Conservation (phyloP, 2,888 invertebrate species). For the Mythimna pallens region DNA sequence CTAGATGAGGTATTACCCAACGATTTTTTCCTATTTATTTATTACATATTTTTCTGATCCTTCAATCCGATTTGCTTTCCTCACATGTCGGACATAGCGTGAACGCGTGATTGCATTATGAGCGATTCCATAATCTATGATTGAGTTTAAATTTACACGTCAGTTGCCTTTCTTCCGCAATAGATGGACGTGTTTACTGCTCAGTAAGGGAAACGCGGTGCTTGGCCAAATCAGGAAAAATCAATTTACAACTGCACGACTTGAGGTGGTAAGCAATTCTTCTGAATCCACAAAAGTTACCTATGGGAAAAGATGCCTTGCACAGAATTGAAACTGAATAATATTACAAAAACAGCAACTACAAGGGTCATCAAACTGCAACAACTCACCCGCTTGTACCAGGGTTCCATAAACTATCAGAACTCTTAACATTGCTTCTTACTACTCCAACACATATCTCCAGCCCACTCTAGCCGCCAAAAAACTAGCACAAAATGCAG, state of each 20-base stretch:
- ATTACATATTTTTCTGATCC: constrained; percentile 22
- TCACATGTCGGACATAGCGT: constrained; percentile 23
- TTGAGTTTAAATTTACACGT: constrained; percentile 43
- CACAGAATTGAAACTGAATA: neutral
- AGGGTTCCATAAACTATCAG: neutral
- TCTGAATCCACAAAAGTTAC: neutral
- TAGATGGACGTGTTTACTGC: constrained; percentile 27
- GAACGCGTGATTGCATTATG: constrained; percentile 24
- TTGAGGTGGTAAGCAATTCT: neutral
- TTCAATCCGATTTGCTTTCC: constrained; percentile 35
- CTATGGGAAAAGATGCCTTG: neutral
- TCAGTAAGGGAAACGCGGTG: constrained; percentile 9
- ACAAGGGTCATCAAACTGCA: constrained; percentile 32
- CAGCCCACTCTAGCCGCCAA: neutral
- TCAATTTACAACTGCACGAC: constrained; percentile 7
- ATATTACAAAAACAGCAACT: neutral
- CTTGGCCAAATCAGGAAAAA: constrained; percentile 26
- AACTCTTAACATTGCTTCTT: neutral
- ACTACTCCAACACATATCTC: neutral
- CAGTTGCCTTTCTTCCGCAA: constrained; percentile 35
- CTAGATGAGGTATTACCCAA: neutral
- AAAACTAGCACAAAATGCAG: constrained; percentile 32
- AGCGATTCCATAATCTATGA: constrained; percentile 40
- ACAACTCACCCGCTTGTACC: neutral
- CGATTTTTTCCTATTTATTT: neutral